Conservation (phyloP, 2,113 vertebrate genomes). For the Oxygymnocypris stewartii region DNA sequence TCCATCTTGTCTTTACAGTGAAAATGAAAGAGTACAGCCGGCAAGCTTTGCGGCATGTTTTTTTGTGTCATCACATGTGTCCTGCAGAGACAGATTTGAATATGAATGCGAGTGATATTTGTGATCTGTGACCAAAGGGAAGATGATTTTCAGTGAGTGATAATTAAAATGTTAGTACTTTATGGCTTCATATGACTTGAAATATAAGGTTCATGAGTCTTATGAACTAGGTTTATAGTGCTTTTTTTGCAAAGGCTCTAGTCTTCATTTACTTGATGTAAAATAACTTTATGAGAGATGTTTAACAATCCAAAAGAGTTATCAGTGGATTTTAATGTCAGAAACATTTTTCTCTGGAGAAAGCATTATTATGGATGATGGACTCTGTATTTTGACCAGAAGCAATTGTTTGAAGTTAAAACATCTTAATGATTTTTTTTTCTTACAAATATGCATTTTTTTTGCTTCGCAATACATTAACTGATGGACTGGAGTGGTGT, state of each 20-base stretch:
- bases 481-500: too few relatives aligned
- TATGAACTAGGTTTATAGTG: background rate
- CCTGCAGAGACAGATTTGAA: background rate
- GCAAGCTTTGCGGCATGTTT: background rate
- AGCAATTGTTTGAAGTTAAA: background rate
- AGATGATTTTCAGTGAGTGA: background rate
- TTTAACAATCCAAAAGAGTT: too few relatives aligned
- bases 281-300: too few relatives aligned
- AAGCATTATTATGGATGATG: too few relatives aligned
- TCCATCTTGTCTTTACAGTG: background rate
- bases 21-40: background rate
- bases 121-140: background rate
- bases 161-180: background rate
- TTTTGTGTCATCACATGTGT: background rate
- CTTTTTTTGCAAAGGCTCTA: too few relatives aligned
- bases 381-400: too few relatives aligned
- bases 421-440: background rate
- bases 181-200: background rate
- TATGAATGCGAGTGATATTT: background rate
- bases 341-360: background rate
- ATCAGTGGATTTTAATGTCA: too few relatives aligned
- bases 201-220: background rate
- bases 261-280: too few relatives aligned
- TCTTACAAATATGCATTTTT: too few relatives aligned
- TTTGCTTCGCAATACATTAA: too few relatives aligned